Evolutionary conservation across 2,113 vertebrate genomes (phyloP).

Genomic region (Mesoclemmys tuberculata): DNA sequence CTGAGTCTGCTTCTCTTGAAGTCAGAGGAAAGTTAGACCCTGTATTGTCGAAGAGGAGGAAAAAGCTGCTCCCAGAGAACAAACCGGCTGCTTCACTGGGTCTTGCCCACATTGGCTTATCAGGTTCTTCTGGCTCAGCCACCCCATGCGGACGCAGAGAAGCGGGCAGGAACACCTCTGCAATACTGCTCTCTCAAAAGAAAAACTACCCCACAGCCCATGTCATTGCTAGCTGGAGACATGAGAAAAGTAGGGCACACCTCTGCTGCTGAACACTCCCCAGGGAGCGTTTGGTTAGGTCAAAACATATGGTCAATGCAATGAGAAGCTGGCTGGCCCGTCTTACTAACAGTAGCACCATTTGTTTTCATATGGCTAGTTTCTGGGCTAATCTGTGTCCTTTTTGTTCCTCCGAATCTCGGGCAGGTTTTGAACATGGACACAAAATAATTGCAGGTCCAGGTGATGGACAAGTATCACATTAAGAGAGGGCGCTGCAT

Average conservation of each 20-base stretch:
- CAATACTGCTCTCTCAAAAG: not conserved
- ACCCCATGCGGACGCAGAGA: not conserved
- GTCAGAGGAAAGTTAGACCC: not conserved
- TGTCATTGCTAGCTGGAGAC: not conserved
- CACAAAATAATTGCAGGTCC: not conserved
- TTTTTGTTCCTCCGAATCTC: not conserved
- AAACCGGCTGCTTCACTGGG: rapidly evolving
- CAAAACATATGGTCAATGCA: not conserved
- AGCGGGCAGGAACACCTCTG: not conserved
- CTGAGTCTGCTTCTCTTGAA: not conserved
- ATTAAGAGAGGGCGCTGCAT: not conserved
- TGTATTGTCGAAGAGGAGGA: not conserved
- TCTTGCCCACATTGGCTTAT: not conserved
- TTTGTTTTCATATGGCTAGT: not conserved
- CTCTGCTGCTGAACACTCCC: not conserved
- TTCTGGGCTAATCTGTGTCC: not conserved
- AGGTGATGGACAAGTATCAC: not conserved
- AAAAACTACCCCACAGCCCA: not conserved
- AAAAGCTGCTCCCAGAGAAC: not conserved
- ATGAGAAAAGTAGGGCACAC: not conserved
- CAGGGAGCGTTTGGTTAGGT: not conserved
- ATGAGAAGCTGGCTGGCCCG: not conserved
- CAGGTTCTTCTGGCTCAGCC: not conserved
- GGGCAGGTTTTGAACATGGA: too few relatives aligned
- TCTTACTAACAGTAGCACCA: not conserved